Conservation (phyloP, 1,140 invertebrate genomes). For the Scaptomyza hsui region DNA sequence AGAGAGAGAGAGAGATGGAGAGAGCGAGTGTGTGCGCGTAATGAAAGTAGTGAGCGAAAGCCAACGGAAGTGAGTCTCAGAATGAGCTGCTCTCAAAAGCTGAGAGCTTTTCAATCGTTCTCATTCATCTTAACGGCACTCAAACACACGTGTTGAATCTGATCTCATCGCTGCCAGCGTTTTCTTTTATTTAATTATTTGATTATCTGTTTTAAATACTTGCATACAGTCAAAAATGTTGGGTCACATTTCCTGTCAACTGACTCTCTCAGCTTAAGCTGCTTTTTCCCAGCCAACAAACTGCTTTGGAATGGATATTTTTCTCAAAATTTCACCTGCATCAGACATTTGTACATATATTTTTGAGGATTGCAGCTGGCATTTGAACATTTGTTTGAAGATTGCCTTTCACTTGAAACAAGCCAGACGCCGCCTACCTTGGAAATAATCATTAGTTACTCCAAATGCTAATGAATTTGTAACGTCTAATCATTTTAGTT, state of each 20-base stretch:
- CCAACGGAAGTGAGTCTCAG: background rate
- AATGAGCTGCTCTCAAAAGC: no score
- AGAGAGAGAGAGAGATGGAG: background rate
- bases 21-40: background rate
- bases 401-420: conserved; percentile 36
- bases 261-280: no score
- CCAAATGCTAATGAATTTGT: conserved; percentile 43
- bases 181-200: no score
- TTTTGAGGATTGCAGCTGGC: background rate
- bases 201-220: no score
- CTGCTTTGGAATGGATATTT: no score
- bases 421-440: conserved; percentile 17
- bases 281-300: no score
- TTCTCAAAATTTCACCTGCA: background rate
- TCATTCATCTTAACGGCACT: no score
- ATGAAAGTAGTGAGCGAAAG: background rate
- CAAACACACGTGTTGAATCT: no score
- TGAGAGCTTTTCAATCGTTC: no score
- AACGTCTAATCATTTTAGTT: conserved; percentile 18
- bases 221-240: no score
- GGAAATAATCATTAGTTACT: conserved; percentile 16
- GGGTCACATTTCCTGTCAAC: no score
- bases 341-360: background rate
- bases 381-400: background rate
- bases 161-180: no score